Conservation (phyloP, 1,140 invertebrate species). For the Trichogramma pretiosum region DNA sequence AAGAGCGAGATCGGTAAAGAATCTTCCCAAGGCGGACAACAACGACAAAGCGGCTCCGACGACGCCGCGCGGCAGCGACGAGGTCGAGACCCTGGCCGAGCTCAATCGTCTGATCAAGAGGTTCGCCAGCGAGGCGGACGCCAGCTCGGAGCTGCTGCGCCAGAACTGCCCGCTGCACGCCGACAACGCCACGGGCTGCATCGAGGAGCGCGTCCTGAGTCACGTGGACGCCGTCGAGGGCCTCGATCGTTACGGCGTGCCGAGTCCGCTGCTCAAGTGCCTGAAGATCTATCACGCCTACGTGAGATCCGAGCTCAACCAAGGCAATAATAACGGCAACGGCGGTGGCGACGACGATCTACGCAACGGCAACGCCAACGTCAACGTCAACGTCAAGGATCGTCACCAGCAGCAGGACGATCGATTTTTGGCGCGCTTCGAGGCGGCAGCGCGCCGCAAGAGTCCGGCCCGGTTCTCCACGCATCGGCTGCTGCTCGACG, state of each 20-base stretch:
- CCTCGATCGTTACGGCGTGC: conserved; percentile 25
- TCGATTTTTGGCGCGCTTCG: too few relatives aligned
- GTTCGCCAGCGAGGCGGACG: background rate
- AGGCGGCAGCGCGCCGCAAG: too few relatives aligned
- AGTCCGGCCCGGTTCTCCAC: too few relatives aligned
- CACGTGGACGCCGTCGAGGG: conserved; percentile 24
- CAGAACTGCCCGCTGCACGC: conserved; percentile 23
- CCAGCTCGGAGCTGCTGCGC: background rate
- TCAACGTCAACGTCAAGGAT: too few relatives aligned
- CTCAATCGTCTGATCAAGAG: conserved; percentile 9
- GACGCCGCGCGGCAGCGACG: conserved; percentile 1
- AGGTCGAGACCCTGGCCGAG: conserved; percentile 1
- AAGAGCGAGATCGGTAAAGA: background rate
- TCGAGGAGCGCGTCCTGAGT: conserved; percentile 13
- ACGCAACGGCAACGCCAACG: conserved; percentile 10
- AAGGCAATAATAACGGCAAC: too few relatives aligned
- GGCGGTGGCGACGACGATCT: background rate
- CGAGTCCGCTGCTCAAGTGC: conserved; percentile 24
- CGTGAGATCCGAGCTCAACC: conserved; percentile 7
- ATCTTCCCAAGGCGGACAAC: background rate
- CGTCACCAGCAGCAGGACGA: too few relatives aligned
- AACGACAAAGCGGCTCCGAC: background rate
- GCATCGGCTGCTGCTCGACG: too few relatives aligned
- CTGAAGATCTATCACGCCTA: conserved; percentile 28
- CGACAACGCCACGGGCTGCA: background rate